phyloP scores from a whole-genome alignment of 2,888 invertebrate genomes.

The Petrophora chlorosata region DNA sequence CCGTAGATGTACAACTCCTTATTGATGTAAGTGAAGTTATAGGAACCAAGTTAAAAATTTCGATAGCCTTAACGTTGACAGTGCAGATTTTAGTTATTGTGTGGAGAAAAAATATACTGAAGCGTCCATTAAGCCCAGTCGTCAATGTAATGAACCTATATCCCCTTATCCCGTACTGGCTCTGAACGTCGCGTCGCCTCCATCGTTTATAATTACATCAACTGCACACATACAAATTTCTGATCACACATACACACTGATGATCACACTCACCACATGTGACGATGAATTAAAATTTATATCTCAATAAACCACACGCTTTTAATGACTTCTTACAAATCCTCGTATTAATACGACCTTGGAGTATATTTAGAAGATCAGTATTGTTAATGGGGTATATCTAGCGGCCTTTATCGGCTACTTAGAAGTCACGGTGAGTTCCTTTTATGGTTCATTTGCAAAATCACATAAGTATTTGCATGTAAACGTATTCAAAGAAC shows the following conservation, averaged over 20 bases:
- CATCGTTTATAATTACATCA: conserved; percentile 6
- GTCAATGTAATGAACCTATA: no score
- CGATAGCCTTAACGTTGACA: no score
- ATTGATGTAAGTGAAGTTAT: no score
- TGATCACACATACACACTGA: conserved; percentile 1
- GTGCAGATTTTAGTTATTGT: no score
- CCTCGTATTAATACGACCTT: conserved; percentile 75
- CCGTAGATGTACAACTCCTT: no score
- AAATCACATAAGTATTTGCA: conserved; percentile 7
- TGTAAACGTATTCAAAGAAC: no score
- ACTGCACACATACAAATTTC: conserved; percentile 8
- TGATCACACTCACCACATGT: conserved; percentile 21
- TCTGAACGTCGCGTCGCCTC: neutral
- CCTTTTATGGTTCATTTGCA: conserved; percentile 17
- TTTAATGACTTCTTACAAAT: conserved; percentile 62
- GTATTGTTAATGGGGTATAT: conserved; percentile 28
- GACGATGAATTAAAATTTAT: conserved; percentile 55
- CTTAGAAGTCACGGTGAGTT: conserved; percentile 17
- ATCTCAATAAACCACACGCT: conserved; percentile 50
- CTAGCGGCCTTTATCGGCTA: conserved; percentile 1
- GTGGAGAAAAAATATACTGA: no score
- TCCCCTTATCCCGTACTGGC: neutral
- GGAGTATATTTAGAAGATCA: conserved; percentile 70
- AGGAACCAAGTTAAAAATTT: no score
- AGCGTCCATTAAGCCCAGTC: no score